Percentiles rank a stretch among this genome's conserved stretches.
Conservation (phyloP, 1,140 invertebrate genomes). For the Drosophila littoralis region DNA sequence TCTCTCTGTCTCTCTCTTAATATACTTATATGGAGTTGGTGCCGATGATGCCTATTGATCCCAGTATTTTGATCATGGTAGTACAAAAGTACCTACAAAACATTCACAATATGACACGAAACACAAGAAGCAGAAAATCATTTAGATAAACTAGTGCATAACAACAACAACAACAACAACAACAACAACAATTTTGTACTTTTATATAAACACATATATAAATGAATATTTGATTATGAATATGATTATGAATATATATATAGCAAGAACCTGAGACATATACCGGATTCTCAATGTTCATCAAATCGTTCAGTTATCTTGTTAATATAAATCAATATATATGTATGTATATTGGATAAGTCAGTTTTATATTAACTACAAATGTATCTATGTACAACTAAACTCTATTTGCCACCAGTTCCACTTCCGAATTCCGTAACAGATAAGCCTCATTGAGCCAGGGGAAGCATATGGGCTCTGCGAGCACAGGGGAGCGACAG, state of each 20-base stretch:
- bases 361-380: constrained; percentile 27
- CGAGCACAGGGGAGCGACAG: neutral
- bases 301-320: constrained; percentile 3
- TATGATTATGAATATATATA: constrained; percentile 28
- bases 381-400: constrained; percentile 19
- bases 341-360: neutral
- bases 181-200: constrained; percentile 62
- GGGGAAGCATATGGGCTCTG: neutral
- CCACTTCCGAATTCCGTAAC: constrained; percentile 15
- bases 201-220: constrained; percentile 65
- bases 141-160: constrained; percentile 54
- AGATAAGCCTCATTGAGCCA: constrained; percentile 1
- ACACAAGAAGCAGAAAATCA: constrained; percentile 26
- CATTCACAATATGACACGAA: constrained; percentile 52
- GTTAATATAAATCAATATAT: neutral
- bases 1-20: too few relatives aligned
- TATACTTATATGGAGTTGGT: too few relatives aligned
- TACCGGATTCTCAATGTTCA: neutral
- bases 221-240: constrained; percentile 27
- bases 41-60: too few relatives aligned
- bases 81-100: constrained; percentile 65
- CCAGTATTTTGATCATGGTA: constrained; percentile 58
- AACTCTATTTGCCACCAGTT: constrained; percentile 33
- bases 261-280: neutral
- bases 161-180: constrained; percentile 9